Evolutionary conservation across 2,113 vertebrate genomes (phyloP).

Genomic region (Heterochromis multidens): DNA sequence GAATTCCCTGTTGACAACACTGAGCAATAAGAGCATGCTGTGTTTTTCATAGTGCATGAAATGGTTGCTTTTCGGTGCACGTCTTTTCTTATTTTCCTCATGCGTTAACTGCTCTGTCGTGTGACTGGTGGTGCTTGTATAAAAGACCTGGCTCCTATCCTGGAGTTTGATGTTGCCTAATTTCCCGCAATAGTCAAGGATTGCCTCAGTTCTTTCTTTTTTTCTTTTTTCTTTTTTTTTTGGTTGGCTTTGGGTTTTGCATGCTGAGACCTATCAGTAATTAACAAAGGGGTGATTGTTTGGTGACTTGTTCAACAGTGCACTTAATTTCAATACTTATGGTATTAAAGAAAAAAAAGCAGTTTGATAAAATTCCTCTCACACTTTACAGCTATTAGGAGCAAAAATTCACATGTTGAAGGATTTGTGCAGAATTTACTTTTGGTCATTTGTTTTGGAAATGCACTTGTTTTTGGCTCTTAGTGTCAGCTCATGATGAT

Average conservation of each 20-base stretch:
- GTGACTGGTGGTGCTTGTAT: constrained; percentile 8
- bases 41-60: constrained; percentile 47
- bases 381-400: not conserved
- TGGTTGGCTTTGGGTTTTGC: constrained; percentile 54
- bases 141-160: constrained; percentile 15
- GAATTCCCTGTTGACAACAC: constrained; percentile 68
- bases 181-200: constrained; percentile 3
- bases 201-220: not conserved
- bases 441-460: not conserved
- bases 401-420: not conserved
- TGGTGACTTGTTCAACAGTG: not conserved
- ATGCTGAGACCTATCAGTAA: constrained; percentile 46
- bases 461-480: not conserved
- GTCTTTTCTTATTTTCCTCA: not conserved
- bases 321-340: constrained; percentile 1
- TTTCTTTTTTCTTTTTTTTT: not conserved
- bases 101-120: not conserved
- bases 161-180: constrained; percentile 28
- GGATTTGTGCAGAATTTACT: not conserved
- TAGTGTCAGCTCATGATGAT: not conserved
- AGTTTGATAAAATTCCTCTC: not conserved
- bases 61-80: constrained; percentile 18
- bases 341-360: not conserved
- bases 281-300: constrained; percentile 48
- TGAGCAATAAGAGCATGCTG: constrained; percentile 3